Evolutionary conservation across 2,888 invertebrate genomes (phyloP), one percentile per base, ranked within the genome.

Genomic region (Mythimna loreyi): DNA sequence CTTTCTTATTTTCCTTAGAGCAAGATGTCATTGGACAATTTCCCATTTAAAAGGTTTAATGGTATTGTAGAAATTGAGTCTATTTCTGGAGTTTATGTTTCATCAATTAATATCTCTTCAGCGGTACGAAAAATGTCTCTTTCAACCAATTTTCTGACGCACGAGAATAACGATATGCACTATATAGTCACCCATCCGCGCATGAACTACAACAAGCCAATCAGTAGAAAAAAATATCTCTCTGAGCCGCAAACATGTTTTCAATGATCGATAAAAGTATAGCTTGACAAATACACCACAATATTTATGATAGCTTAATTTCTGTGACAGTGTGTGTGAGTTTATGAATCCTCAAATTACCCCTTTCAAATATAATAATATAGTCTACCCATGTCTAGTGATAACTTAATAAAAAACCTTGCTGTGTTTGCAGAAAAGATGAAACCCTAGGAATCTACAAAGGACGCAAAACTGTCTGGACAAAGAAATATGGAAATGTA

Each of bases 401-500:
- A 45, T 75, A 75, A 73, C 58, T 66, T 66, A 61, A 75, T 79
- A 63, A 52, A 64, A 52, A 58, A 52, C 43, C 43, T 45, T 56
- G 30, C 70, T n/a, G 65, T 49, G 55, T 77, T 81, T 64, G 65
- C 69, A 55, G 28, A 69, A 69, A 67, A 72, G 62, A 58, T 50
- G 19, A 61, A 64, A 50, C 57, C n/a, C 52, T 57, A 36, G 23
- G 13, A 67, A 53, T 63, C 47, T 40, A 7, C 6, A 19, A 67
- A 80, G 67, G 58, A 68, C 75, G 33, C 49, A 75, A 67, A 47
- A 69, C 36, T 11, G n/a, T 59, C 16, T 64, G 55, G 45, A 52
- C 33, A 70, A 59, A 70, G 57, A 66, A 50, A 81, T 81, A 72
- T 82, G 62, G 57, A 58, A 68, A 74, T 73, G 62, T 58, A 59